Conservation (phyloP, 1,140 invertebrate genomes). For the Apis florea region DNA sequence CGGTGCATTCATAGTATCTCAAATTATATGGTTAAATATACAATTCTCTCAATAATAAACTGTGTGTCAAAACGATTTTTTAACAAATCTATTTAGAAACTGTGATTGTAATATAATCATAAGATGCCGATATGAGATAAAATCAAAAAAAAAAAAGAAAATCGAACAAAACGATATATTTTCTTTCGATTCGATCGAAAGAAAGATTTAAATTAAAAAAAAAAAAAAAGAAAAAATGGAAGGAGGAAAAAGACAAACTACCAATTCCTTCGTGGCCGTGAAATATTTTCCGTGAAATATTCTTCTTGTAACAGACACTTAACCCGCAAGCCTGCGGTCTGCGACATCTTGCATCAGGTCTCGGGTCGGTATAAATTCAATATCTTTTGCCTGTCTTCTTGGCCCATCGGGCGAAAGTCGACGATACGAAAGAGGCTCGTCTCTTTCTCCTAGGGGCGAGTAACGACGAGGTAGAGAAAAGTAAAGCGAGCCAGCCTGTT, state of each 20-base stretch:
- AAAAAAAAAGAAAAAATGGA: background rate
- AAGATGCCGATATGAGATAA: too few relatives aligned
- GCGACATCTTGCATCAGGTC: slow-evolving; percentile 9
- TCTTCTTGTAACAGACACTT: slow-evolving; percentile 67
- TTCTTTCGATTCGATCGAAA: too few relatives aligned
- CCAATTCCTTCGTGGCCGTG: slow-evolving; percentile 27
- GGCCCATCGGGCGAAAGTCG: slow-evolving; percentile 26
- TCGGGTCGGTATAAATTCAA: slow-evolving; percentile 46
- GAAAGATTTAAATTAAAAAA: background rate
- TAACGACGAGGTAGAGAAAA: slow-evolving; percentile 36
- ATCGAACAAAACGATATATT: too few relatives aligned
- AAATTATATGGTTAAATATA: too few relatives aligned
- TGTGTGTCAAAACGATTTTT: too few relatives aligned
- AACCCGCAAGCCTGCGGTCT: slow-evolving; percentile 70
- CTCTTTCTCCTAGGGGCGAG: background rate
- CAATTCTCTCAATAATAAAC: too few relatives aligned
- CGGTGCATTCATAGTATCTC: background rate
- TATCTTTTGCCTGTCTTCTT: slow-evolving; percentile 35
- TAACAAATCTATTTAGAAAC: too few relatives aligned
- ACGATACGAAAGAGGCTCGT: slow-evolving; percentile 7
- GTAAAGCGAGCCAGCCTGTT: slow-evolving; percentile 39
- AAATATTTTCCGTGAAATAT: slow-evolving; percentile 57
- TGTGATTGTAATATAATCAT: too few relatives aligned
- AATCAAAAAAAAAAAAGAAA: too few relatives aligned
- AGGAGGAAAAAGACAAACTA: background rate